Base-by-base conservation (phyloP, 2,888 invertebrate genomes). In the Tortrix viridana region DNA sequence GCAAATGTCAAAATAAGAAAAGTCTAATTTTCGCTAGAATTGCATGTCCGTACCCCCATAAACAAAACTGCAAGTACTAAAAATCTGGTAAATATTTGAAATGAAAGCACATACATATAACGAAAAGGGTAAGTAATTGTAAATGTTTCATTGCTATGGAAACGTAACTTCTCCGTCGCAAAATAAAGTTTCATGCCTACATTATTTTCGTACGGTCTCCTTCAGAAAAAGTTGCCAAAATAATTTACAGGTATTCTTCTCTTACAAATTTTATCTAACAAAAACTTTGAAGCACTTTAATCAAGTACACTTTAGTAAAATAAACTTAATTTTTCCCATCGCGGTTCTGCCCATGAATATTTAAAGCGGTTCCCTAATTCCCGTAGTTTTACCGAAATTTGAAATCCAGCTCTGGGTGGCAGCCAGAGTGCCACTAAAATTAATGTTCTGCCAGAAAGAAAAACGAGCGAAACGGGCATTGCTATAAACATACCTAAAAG, bases 391-490 rank as follows among this genome's bases (percentile, higher is more conserved):
- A 75, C 81, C 81, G 80, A 85, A 84, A 84, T 87, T 88, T 88
- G 79, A 85, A 89, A 87, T 85, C 85, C 83, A 65, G 74, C 78
- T 74, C 74, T 77, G 80, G 79, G 81, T 79, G 77, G 81, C 81
- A 80, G 84, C 81, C 79, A 72, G 83, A 85, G 90, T 88, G 89
- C 83, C 82, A 84, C 84, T 86, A 84, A 90, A 91, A 90, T 90
- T 88, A 90, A 91, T 91, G 89, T 87, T 84, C 88, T 88, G 89
- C 85, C 89, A 86, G 82, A 79, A 84, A 88, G 90, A 90, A 89
- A 91, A 91, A 91, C 88, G 90, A 88, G 82, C 84, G 81, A 75
- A 79, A 80, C 82, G 75, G 74, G 76, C 67, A 77, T 77, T 75
- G 66, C 65, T 67, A 79, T 78, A 75, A 50, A 57, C 77, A 76